Evolutionary conservation across 2,797 vertebrate species (phyloP), one percentile per base, ranked within the genome.

Genomic region (Argentina silus): DNA sequence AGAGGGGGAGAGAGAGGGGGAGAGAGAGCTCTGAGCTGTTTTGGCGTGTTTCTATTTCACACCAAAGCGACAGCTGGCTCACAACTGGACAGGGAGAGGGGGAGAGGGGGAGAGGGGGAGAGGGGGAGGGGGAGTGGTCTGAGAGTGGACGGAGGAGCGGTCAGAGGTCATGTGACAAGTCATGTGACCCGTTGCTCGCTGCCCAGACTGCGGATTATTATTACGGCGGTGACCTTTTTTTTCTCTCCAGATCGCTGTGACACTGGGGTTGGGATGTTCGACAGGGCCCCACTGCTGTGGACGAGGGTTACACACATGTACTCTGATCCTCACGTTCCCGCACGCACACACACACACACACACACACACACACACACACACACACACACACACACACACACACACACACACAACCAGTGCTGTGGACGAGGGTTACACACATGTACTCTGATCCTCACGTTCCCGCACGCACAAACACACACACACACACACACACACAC

Each of bases 91-190:
- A 15, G 2, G 1, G 56, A 43, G 6, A 23, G 8, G 47, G 63
- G 5, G 48, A 14, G 15, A 14, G 27, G 6, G 27, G 6, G 27
- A 15, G 9, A 42, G 19, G 51, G 3, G 14, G 51, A 14, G 17
- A 65, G 6, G 0, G 60, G 15, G 11, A 62, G 2, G 7, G 67
- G 15, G 10, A 43, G 42, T 21, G 50, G 6, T 69, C 55, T 47
- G 62, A n/a, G 10, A 43, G 42, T 21, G 50, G 6, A 72, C 55
- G 53, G 62, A n/a, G 77, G 59, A 67, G 47, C 42, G 74, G 71
- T 80, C 73, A 73, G 45, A 64, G 59, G 78, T 84, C 83, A 81
- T 76, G 63, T 80, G 81, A 85, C 63, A 36, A 55, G 76, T 73
- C 80, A 78, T 59, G 62, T 85, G 83, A 78, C 71, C 53, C 36